Conservation (phyloP, 2,888 invertebrate species). For the Athalia rosae region DNA sequence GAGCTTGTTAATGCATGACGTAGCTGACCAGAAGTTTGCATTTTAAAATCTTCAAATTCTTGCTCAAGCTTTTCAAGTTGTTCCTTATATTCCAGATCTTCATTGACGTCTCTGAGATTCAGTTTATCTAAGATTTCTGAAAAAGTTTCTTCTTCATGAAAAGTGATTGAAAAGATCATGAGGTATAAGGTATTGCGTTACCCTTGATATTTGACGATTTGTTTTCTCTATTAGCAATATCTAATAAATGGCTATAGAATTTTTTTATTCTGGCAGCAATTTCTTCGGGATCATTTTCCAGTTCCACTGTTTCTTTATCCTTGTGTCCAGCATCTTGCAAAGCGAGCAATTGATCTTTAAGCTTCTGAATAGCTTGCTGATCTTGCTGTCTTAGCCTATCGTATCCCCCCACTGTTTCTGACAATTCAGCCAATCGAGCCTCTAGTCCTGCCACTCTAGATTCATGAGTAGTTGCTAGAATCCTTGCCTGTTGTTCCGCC, state of each 20-base stretch:
- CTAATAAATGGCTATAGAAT: constrained; percentile 72
- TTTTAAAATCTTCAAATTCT: constrained; percentile 82
- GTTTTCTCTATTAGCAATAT: constrained; percentile 73
- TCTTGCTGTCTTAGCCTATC: constrained; percentile 84
- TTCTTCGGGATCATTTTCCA: constrained; percentile 61
- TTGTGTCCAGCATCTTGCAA: constrained; percentile 62
- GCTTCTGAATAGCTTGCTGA: constrained; percentile 82
- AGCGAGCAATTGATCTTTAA: constrained; percentile 75
- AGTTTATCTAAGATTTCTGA: constrained; percentile 72
- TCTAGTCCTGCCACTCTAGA: constrained; percentile 86
- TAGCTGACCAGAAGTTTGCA: constrained; percentile 60
- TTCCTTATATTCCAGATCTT: constrained; percentile 77
- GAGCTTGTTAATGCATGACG: constrained; percentile 43
- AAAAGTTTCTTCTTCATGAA: constrained; percentile 34
- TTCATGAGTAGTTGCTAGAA: constrained; percentile 83
- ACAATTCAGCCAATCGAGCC: constrained; percentile 85
- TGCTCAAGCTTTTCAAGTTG: constrained; percentile 79
- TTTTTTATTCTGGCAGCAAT: constrained; percentile 73
- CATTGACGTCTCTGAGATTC: constrained; percentile 61
- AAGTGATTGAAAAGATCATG: not conserved
- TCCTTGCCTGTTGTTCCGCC: constrained; percentile 83
- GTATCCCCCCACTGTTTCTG: constrained; percentile 85
- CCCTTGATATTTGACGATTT: constrained; percentile 71
- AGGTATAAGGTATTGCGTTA: constrained; percentile 54
- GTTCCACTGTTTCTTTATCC: constrained; percentile 52